Evolutionary conservation across 2,888 invertebrate species (phyloP), one percentile per base, ranked within the genome.

Genomic region (Lomographa bimaculata): DNA sequence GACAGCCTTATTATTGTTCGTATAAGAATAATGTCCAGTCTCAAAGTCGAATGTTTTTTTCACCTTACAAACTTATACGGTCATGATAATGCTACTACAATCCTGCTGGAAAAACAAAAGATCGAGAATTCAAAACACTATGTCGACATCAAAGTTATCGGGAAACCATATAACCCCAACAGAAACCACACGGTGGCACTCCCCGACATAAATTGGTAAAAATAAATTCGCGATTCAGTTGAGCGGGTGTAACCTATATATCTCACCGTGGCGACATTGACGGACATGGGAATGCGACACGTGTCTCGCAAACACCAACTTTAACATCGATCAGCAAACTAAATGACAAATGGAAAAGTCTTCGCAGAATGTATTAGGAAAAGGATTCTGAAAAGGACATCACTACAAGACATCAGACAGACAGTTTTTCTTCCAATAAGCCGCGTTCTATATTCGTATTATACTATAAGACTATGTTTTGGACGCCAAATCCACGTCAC

Each of bases 221-320:
- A 45, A 50, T 41, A 50, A 48, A 50, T 47, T 32, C 36, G 19
- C 35, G 28, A 39, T 40, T 23, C 28, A 32, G 33, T 37, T 24
- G 39, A 46, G 38, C 34, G 46, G 38, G 38, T 38, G 47, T 32
- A 39, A 48, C 42, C 47, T 45, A 29, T 37, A 43, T 48, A 25
- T 11, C 29, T 32, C 21, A 24, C 7, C 18, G 2, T 18, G 24
- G 27, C 36, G 50, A 54, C 46, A 50, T 50, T 50, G 46, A 28
- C 37, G 42, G 44, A 32, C 39, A 48, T 40, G 48, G 33, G 28
- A 29, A 33, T 28, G 24, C 39, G 21, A 41, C 38, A 26, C 27
- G 36, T 24, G 33, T 40, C 39, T 23, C 8, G 16, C 18, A 5
- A 25, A 26, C 12, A 18, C 21, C 30, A 42, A 23, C 17, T 35